Base-by-base conservation (phyloP, 2,797 vertebrate species). In the Telmatherina bonti region DNA sequence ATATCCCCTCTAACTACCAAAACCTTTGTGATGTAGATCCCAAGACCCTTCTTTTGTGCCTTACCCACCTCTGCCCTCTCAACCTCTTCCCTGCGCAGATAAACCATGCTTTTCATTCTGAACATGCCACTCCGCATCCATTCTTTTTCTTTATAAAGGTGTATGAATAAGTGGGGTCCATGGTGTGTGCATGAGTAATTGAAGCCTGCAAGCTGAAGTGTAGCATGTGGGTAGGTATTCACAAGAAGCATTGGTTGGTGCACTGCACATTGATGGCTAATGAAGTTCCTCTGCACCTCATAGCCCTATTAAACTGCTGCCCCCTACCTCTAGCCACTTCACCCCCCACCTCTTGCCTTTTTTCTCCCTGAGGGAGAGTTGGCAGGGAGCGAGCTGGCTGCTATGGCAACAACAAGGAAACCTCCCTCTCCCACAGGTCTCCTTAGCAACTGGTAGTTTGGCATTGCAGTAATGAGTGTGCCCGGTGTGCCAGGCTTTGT, bases 361-460 rank as follows among this genome's bases (percentile, higher is more conserved):
- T 91, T 90, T 91, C 87, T 92, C 91, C 92, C 93, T 58, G 85
- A 91, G 91, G 93, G 93, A 93, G 88, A 91, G 90, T 91, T 94
- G 93, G 93, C 92, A 94, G 90, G 92, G 93, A 94, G 91, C 86
- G 72, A 90, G 83, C 87, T 49, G 91, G 94, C 94, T 95, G 93
- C 94, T 94, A 95, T 95, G 90, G 94, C 93, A 94, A 95, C 94
- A 93, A 91, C 90, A 84, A 90, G 88, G 92, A 95, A 91, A 90
- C 93, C 93, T 95, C 93, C 94, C 93, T 94, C 93, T 95, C 93
- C 93, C 93, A 93, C 93, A 94, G 93, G 94, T 95, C 94, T 94
- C 93, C 94, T 95, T 95, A 95, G 94, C 93, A 95, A 95, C 94
- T 93, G 91, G 94, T 94, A 93, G 93, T 92, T 94, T 94, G 93